Conservation (phyloP, 2,113 vertebrate genomes). For the Chascanopsetta lugubris region DNA sequence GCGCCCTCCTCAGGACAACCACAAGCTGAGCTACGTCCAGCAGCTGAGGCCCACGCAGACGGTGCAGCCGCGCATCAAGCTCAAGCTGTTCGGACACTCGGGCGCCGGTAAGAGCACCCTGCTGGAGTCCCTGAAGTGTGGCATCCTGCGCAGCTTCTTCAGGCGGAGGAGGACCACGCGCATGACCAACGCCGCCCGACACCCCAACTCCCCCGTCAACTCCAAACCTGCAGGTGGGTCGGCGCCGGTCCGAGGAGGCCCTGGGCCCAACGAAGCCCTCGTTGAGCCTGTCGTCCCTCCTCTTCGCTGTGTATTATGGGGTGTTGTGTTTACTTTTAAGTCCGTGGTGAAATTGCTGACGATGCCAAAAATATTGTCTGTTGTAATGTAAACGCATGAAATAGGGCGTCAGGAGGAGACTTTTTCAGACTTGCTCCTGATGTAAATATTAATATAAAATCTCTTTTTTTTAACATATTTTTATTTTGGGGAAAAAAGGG, state of each 20-base stretch:
- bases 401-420: no score
- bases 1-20: constrained; percentile 90
- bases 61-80: constrained; percentile 89
- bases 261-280: no score
- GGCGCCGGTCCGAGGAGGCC: background rate
- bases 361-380: no score
- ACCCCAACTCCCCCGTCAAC: constrained; percentile 90
- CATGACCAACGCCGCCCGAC: constrained; percentile 85
- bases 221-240: constrained; percentile 89
- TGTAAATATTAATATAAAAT: no score
- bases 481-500: no score
- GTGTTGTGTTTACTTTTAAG: no score
- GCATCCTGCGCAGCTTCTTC: constrained; percentile 95
- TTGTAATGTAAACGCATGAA: no score
- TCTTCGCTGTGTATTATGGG: no score
- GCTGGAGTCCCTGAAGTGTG: constrained; percentile 95
- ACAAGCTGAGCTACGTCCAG: constrained; percentile 90
- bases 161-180: constrained; percentile 89
- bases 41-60: constrained; percentile 90
- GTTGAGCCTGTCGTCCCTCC: no score
- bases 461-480: no score
- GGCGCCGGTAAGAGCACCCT: constrained; percentile 91
- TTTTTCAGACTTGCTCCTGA: no score
- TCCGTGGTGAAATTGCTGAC: no score
- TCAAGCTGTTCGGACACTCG: constrained; percentile 93